Conservation (phyloP, 2,888 invertebrate species). For the Neria commutata region DNA sequence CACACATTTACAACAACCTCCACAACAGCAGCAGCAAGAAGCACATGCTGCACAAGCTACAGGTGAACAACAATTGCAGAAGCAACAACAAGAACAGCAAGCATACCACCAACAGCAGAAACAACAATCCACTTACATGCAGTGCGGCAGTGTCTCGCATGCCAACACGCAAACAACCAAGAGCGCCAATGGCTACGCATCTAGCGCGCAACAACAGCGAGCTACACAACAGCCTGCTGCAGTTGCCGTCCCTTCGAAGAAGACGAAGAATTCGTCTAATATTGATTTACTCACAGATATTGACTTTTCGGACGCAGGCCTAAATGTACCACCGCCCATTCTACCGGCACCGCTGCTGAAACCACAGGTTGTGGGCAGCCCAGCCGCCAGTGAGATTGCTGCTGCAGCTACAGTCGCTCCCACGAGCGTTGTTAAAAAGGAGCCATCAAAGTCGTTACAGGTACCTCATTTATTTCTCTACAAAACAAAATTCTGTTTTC, state of each 20-base stretch:
- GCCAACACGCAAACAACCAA: slow-evolving; percentile 57
- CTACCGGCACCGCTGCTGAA: slow-evolving; percentile 50
- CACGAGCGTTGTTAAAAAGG: neutral
- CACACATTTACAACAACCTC: neutral
- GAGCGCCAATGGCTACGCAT: slow-evolving; percentile 50
- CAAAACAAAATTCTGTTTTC: too few relatives aligned
- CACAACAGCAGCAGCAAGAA: slow-evolving; percentile 22
- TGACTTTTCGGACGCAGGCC: slow-evolving; percentile 66
- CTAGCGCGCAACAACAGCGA: slow-evolving; percentile 30
- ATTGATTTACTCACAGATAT: slow-evolving; percentile 79
- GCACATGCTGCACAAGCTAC: too few relatives aligned
- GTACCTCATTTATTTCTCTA: too few relatives aligned
- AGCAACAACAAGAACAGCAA: slow-evolving; percentile 18
- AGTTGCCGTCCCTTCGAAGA: slow-evolving; percentile 11
- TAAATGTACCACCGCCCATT: slow-evolving; percentile 43
- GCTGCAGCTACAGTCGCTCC: too few relatives aligned
- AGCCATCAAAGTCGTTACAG: neutral
- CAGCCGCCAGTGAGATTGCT: slow-evolving; percentile 37
- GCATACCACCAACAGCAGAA: slow-evolving; percentile 7
- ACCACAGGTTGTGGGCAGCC: slow-evolving; percentile 46
- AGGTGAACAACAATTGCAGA: slow-evolving; percentile 15
- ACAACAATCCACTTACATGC: slow-evolving; percentile 54
- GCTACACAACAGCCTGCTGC: slow-evolving; percentile 21
- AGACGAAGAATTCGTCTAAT: slow-evolving; percentile 59
- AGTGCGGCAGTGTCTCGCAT: slow-evolving; percentile 52